Base-by-base conservation (phyloP, 2,888 invertebrate genomes). In the Patella depressa region DNA sequence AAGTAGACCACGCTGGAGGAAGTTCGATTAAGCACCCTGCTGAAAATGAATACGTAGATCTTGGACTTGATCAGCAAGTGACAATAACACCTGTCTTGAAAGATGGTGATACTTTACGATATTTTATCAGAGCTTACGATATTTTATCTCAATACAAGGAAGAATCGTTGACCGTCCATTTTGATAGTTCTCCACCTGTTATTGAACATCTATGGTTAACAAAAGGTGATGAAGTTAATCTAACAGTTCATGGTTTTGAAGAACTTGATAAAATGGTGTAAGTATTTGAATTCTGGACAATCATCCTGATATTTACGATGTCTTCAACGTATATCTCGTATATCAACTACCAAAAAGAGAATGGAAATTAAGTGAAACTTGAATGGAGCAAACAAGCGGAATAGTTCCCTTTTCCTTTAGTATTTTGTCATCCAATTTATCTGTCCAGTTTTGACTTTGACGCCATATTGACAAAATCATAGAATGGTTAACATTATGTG, bases 171-270 rank as follows among this genome's bases (percentile, higher is more conserved):
- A 78, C 75, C 0, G 79, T 84, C 3, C 80, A 81, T 57, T 71
- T 81, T 15, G 84, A 84, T 75, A 74, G 76, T 0, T 84, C 84
- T 14, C 80, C 82, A 24, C 84, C 84, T 2, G 70, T 81, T 70
- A 80, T 82, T 12, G 70, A 76, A 17, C 75, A 82, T 73, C 72
- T 85, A 57, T 83, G 84, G 80, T 74, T 85, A 15, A 80, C 81
- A 14, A 76, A 71, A 12, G 78, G 75, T 5, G 79, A 78, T 55
- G 74, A 73, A 9, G 59, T 72, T 2, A 81, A 81, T 57, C 65
- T 83, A 24, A 76, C 78, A n/a, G 82, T 83, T 29, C 84, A 84
- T 69, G 78, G 71, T 34, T 29, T 75, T 5, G 81, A 80, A 53
- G 79, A 84, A 29, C 75, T 84, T 34, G 75, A 73, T n/a, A 53